Conservation (phyloP, 2,888 invertebrate species). For the Microlaimidae sp. region DNA sequence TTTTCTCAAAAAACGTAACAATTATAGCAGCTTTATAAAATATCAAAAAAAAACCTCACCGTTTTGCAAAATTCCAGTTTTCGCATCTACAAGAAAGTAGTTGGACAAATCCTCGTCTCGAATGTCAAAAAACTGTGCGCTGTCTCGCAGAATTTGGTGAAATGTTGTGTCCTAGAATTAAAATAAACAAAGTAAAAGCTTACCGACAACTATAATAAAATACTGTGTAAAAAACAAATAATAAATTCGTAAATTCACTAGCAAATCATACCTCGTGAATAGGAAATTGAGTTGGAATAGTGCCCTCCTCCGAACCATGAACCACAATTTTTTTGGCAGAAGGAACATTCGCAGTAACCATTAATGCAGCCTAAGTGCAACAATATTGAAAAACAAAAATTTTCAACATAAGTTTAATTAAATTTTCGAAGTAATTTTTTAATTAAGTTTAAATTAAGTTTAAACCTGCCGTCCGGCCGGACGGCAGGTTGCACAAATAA, state of each 20-base stretch:
- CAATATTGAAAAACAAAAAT: too few species aligned
- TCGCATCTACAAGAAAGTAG: slow-evolving; percentile 90
- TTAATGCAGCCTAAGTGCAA: slow-evolving; percentile 58
- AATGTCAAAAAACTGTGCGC: slow-evolving; percentile 88
- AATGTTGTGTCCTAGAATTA: slow-evolving; percentile 77
- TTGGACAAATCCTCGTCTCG: slow-evolving; percentile 69
- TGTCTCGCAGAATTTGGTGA: slow-evolving; percentile 77
- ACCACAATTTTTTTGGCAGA: slow-evolving; percentile 97
- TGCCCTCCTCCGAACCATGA: slow-evolving; percentile 79
- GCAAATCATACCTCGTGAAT: slow-evolving; percentile 59
- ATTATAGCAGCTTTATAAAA: too few species aligned
- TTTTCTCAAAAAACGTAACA: too few species aligned
- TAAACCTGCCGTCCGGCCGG: too few species aligned
- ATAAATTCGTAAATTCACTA: too few species aligned
- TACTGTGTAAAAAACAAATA: background rate
- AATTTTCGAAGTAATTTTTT: too few species aligned
- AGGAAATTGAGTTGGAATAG: slow-evolving; percentile 93
- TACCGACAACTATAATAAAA: background rate
- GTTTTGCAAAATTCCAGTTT: slow-evolving; percentile 90
- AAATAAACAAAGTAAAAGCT: background rate
- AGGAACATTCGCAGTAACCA: slow-evolving; percentile 94
- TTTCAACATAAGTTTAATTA: too few species aligned
- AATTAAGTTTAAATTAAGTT: too few species aligned
- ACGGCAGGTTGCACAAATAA: too few species aligned
- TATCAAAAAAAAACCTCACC: too few species aligned